These are phyloP conservation scores for Odontesthes bonariensis DNA, from an alignment of 2,113 vertebrate species.

Conservation along the genomic window DNA sequence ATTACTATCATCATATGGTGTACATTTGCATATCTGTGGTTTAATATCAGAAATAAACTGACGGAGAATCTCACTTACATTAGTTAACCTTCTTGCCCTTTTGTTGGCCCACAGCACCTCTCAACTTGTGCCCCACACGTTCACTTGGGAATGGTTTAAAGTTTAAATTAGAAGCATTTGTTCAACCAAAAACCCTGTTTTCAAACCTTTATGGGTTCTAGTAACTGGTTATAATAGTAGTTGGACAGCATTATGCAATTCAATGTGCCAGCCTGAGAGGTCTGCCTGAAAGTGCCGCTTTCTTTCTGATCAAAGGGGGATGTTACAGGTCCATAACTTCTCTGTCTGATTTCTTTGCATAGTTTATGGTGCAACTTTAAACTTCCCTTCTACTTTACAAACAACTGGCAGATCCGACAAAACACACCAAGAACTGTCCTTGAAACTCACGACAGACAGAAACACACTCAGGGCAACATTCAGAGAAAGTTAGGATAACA, in stretches of 20 bases:
- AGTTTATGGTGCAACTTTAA: slow-evolving; percentile 2
- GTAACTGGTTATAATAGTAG: background rate
- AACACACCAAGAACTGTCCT: background rate
- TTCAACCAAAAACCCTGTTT: no score
- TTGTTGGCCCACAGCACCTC: background rate
- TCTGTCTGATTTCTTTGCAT: slow-evolving; percentile 9
- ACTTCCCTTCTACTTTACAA: slow-evolving; percentile 21
- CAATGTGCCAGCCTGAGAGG: background rate
- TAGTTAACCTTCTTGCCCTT: background rate
- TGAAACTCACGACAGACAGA: background rate
- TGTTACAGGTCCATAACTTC: slow-evolving; percentile 48
- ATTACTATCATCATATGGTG: background rate
- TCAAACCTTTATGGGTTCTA: background rate
- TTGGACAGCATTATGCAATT: no score
- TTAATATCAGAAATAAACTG: background rate
- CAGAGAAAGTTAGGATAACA: background rate
- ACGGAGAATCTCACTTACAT: background rate
- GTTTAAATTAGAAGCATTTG: no score
- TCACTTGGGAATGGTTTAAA: background rate
- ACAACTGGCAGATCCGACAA: background rate
- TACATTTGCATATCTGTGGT: background rate
- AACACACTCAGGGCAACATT: background rate
- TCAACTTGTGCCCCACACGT: background rate
- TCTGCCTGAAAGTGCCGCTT: background rate
- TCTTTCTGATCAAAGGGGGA: slow-evolving; percentile 58